Conservation (phyloP, 1,140 invertebrate genomes). For the Linepithema humile region DNA sequence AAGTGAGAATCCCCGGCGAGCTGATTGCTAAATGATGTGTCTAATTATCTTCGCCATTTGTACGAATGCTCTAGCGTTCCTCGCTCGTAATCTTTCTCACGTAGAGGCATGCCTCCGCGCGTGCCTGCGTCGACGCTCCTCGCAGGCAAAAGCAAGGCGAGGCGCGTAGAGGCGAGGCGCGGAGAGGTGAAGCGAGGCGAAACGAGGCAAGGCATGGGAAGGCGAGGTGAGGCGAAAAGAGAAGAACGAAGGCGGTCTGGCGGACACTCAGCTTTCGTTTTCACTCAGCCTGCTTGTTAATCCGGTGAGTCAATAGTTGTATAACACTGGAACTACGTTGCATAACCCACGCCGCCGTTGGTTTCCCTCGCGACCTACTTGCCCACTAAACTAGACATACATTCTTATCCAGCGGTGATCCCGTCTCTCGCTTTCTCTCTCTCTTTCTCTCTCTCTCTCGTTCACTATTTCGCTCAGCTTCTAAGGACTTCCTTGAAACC, state of each 20-base stretch:
- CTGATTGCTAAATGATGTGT: constrained; percentile 26
- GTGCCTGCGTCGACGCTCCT: background rate
- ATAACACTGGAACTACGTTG: constrained; percentile 84
- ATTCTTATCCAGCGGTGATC: constrained; percentile 83
- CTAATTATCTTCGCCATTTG: constrained; percentile 44
- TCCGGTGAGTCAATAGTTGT: constrained; percentile 85
- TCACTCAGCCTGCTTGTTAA: constrained; percentile 84
- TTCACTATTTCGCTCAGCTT: background rate
- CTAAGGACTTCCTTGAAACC: background rate
- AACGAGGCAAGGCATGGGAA: constrained; percentile 19
- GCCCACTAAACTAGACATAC: constrained; percentile 86
- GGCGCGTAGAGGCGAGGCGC: background rate
- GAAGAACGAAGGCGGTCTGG: constrained; percentile 57
- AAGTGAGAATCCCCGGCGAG: background rate
- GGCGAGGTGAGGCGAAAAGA: constrained; percentile 33
- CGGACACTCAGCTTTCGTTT: constrained; percentile 82
- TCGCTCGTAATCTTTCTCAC: constrained; percentile 44
- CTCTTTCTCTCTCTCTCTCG: constrained; percentile 58
- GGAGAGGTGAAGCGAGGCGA: constrained; percentile 20
- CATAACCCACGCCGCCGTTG: constrained; percentile 76
- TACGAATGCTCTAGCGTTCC: constrained; percentile 7
- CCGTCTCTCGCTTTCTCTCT: constrained; percentile 59
- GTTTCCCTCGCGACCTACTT: constrained; percentile 85
- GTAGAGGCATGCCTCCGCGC: constrained; percentile 16
- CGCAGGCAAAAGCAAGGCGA: background rate